phyloP scores from a whole-genome alignment of 2,888 invertebrate genomes.

The Neuroscelio doddi region DNA sequence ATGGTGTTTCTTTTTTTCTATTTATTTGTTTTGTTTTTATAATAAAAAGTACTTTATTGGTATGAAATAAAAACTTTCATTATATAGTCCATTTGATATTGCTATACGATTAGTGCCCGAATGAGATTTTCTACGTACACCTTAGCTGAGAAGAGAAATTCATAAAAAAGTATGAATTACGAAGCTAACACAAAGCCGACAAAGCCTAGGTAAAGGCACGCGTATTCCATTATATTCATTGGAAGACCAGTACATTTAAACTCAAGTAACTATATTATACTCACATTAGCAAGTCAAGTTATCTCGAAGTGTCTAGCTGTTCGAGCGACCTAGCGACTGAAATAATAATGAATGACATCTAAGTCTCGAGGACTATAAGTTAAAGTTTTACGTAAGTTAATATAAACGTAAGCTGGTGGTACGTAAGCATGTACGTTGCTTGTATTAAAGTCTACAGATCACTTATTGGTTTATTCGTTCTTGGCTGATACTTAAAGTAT shows the following conservation, averaged over 20 bases:
- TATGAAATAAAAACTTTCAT: too few relatives aligned
- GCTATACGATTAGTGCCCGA: too few relatives aligned
- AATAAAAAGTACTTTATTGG: too few relatives aligned
- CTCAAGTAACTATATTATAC: conserved; percentile 45
- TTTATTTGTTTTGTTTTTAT: too few relatives aligned
- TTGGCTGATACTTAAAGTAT: conserved; percentile 10
- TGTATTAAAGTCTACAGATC: conserved; percentile 1
- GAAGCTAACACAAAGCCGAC: conserved; percentile 52
- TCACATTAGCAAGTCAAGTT: conserved; percentile 49
- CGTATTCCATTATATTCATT: conserved; percentile 16
- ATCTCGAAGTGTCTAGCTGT: conserved; percentile 31
- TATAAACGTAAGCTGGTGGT: conserved; percentile 8
- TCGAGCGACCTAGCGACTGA: conserved; percentile 41
- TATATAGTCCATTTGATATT: too few relatives aligned
- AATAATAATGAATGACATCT: conserved; percentile 51
- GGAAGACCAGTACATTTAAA: conserved; percentile 31
- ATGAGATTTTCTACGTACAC: too few relatives aligned
- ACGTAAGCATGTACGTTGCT: not conserved
- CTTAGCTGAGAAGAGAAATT: too few relatives aligned
- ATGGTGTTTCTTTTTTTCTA: too few relatives aligned
- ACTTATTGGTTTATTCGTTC: conserved; percentile 12
- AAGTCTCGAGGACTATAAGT: conserved; percentile 26
- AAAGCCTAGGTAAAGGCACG: conserved; percentile 45
- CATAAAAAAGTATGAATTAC: conserved; percentile 50
- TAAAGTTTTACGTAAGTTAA: conserved; percentile 24